Evolutionary conservation across 2,888 invertebrate species (phyloP).

Genomic region (Stenodera caucasica): DNA sequence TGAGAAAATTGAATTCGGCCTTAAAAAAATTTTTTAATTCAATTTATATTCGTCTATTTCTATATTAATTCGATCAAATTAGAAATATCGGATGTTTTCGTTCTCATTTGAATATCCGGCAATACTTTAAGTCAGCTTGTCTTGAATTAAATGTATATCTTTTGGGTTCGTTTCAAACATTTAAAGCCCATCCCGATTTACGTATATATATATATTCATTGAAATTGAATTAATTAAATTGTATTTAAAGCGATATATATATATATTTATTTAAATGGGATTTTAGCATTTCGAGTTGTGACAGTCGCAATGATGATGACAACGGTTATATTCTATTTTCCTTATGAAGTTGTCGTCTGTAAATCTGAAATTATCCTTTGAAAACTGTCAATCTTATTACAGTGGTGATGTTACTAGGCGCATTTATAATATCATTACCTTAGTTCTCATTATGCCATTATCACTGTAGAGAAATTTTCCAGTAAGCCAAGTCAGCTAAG

Average conservation of each 20-base stretch:
- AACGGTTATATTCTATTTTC: background rate
- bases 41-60: too few species aligned
- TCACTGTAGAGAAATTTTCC: conserved; percentile 29
- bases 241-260: conserved; percentile 22
- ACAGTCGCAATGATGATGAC: background rate
- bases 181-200: conserved; percentile 25
- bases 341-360: background rate
- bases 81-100: background rate
- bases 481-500: conserved; percentile 27
- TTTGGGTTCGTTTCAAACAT: conserved; percentile 17
- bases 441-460: conserved; percentile 30
- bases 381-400: background rate
- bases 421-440: conserved; percentile 28
- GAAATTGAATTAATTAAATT: conserved; percentile 27
- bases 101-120: background rate
- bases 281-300: conserved; percentile 16
- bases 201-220: background rate
- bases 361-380: background rate
- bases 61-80: background rate
- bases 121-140: background rate
- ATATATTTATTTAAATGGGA: conserved; percentile 23
- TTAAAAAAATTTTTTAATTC: too few species aligned
- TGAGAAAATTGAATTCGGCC: background rate
- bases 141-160: conserved; percentile 16
- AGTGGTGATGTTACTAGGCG: conserved; percentile 14